Percentiles rank a stretch among this genome's conserved stretches.
Conservation (phyloP, 2,888 invertebrate species). For the Parnassius glacialis region DNA sequence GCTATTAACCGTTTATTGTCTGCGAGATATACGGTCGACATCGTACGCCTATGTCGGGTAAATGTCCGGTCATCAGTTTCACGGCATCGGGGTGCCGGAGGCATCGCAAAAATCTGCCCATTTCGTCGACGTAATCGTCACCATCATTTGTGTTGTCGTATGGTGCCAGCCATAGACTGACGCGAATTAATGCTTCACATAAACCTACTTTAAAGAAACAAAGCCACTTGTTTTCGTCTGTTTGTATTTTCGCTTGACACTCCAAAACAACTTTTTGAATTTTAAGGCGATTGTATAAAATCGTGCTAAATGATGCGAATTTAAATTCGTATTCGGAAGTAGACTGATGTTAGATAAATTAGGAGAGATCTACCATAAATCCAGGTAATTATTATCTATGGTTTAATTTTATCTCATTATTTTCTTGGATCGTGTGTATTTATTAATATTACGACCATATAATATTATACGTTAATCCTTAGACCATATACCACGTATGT, state of each 20-base stretch:
- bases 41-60: conserved; percentile 4
- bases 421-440: conserved; percentile 19
- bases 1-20: conserved; percentile 16
- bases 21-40: conserved; percentile 10
- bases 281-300: no score
- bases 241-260: no score
- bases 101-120: conserved; percentile 17
- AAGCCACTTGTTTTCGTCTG: no score
- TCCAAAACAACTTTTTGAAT: no score
- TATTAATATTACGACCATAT: no score
- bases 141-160: conserved; percentile 14
- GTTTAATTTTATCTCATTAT: neutral
- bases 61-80: conserved; percentile 17
- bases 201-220: neutral
- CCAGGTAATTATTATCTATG: no score
- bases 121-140: conserved; percentile 19
- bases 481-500: conserved; percentile 33
- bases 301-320: no score
- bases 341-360: no score
- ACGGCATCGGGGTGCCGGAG: conserved; percentile 6
- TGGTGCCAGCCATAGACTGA: conserved; percentile 29
- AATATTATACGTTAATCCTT: conserved; percentile 6
- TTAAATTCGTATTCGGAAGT: no score
- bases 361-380: no score
- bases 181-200: neutral